Evolutionary conservation across 2,113 vertebrate species (phyloP).

Genomic region (Salvelinus fontinalis): DNA sequence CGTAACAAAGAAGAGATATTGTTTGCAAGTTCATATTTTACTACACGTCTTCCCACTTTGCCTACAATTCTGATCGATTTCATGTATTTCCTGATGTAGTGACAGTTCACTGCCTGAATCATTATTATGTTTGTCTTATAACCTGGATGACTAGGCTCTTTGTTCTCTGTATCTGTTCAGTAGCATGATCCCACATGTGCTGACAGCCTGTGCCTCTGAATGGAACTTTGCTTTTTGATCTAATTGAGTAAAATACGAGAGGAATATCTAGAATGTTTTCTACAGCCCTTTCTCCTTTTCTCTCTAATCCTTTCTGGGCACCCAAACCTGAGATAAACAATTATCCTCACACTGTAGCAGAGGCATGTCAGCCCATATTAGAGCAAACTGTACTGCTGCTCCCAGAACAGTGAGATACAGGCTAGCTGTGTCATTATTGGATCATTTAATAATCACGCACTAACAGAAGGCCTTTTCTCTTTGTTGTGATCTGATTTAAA

Average conservation of each 20-base stretch:
- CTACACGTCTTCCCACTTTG: background rate
- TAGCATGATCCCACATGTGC: background rate
- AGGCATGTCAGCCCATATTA: conserved; percentile 1
- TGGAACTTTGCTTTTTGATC: conserved; percentile 13
- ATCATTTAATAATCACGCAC: background rate
- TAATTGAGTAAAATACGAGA: background rate
- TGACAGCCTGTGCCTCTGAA: background rate
- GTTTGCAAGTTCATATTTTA: background rate
- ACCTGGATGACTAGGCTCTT: background rate
- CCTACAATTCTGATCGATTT: background rate
- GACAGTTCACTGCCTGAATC: background rate
- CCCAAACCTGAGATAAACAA: conserved; percentile 47
- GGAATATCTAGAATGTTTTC: conserved; percentile 51
- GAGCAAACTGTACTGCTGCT: background rate
- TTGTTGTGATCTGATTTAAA: background rate
- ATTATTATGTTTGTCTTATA: conserved; percentile 1
- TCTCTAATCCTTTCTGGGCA: conserved; percentile 53
- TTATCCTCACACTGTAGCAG: conserved; percentile 27
- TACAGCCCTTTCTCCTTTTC: conserved; percentile 55
- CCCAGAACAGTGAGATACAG: background rate
- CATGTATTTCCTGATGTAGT: background rate
- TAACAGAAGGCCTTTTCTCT: background rate
- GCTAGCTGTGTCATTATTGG: background rate
- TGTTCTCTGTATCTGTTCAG: background rate
- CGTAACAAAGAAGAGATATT: background rate